Evolutionary conservation across 2,888 invertebrate genomes (phyloP), one percentile per base, ranked within the genome.

Genomic region (Abrostola tripartita): DNA sequence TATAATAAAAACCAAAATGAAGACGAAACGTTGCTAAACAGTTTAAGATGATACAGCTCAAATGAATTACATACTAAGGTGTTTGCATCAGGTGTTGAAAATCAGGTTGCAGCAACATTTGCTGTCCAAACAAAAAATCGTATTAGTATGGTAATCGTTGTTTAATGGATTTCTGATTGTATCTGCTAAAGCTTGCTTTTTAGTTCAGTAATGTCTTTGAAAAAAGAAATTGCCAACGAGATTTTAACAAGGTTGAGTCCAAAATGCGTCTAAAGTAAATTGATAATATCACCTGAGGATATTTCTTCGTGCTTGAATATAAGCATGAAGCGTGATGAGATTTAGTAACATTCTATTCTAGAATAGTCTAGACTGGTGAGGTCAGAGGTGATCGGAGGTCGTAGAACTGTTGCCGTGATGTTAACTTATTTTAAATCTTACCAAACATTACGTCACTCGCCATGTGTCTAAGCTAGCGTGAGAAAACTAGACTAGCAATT

Each of bases 341-440:
- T 24, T 24, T 1, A 24, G 24, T 24, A 24, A 24, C 24, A 24
- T 24, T 24, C 4, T 24, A 24, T 24, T 24, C 1, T 24, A 24
- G 41, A 41, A 52, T 24, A 49, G 41, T 40, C 47, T 40, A 53
- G 37, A 61, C 57, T 42, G 47, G 24, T 24, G 24, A 24, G 24
- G 24, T 24, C 24, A 24, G 24, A 24, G 24, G 24, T 24, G 24
- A 24, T 71, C 57, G 75, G 36, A 56, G 71, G 59, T 70, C 76
- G 38, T 10, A 24, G 65, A 71, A 75, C 71, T 74, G 55, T 37
- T 40, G 14, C 37, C 47, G 64, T 60, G 44, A 9, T 55, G 41
- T 41, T 11, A 54, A 40, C 5, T 74, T 57, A 24, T 64, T 64
- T 10, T 64, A 74, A 75, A 37, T n/a, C 5, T 24, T 71, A 47